These are phyloP conservation scores for Disparrhopalites patrizii DNA, from an alignment of 2,888 invertebrate species.

Conservation along the genomic window DNA sequence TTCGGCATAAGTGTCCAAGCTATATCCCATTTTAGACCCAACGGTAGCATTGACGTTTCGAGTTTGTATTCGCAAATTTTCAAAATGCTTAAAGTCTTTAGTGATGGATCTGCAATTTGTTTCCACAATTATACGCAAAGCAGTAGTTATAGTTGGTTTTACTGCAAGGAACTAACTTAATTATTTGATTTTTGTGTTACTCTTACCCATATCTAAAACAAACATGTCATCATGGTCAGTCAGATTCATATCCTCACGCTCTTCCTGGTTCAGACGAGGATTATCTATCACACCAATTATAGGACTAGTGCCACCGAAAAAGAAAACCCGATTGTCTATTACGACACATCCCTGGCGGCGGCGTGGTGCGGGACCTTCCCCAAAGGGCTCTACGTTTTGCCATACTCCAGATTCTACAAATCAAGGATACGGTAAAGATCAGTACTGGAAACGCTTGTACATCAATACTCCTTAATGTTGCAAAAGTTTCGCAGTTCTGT, in stretches of 20 bases:
- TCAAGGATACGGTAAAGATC: too few species aligned
- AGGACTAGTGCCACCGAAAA: slow-evolving; percentile 80
- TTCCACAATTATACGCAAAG: neutral
- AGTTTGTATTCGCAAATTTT: slow-evolving; percentile 63
- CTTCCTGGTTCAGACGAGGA: slow-evolving; percentile 30
- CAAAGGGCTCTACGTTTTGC: slow-evolving; percentile 40
- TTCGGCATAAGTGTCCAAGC: slow-evolving; percentile 43
- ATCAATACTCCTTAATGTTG: too few species aligned
- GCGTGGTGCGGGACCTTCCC: slow-evolving; percentile 42
- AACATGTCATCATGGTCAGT: slow-evolving; percentile 80
- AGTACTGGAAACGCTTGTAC: too few species aligned
- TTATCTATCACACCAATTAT: slow-evolving; percentile 21
- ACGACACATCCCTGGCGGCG: slow-evolving; percentile 73
- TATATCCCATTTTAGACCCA: slow-evolving; percentile 54
- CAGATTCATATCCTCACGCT: slow-evolving; percentile 51
- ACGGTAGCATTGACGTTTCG: slow-evolving; percentile 62
- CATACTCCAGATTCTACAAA: slow-evolving; percentile 42
- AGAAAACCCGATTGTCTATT: slow-evolving; percentile 66
- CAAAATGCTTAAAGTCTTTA: slow-evolving; percentile 69
- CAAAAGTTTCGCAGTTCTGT: too few species aligned
- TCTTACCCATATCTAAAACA: slow-evolving; percentile 67
- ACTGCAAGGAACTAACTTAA: neutral
- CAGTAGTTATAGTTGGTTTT: neutral
- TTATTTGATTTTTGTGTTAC: neutral
- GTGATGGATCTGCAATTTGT: slow-evolving; percentile 57